Percentiles rank a stretch among this genome's conserved stretches.
Evolutionary conservation across 2,888 invertebrate species (phyloP).

Genomic region (Machimus rusticus): DNA sequence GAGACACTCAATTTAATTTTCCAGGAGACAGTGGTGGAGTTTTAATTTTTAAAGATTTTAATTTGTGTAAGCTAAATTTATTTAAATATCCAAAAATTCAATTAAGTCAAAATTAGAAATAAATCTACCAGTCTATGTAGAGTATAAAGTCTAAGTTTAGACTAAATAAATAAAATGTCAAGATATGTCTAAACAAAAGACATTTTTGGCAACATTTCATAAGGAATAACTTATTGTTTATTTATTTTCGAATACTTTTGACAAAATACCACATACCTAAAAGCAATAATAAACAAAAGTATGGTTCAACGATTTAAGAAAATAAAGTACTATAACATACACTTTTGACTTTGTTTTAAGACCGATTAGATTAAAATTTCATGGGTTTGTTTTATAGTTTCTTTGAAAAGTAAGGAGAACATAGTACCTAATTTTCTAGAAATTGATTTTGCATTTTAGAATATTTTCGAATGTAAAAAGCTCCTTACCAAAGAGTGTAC

Average conservation of each 20-base stretch:
- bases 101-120: too few relatives aligned
- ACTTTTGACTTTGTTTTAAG: not conserved
- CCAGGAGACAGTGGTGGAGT: slow-evolving; percentile 9
- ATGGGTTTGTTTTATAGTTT: not conserved
- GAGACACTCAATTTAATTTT: not conserved
- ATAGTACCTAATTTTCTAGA: not conserved
- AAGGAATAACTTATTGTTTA: too few relatives aligned
- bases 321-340: not conserved
- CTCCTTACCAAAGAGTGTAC: not conserved
- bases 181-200: too few relatives aligned
- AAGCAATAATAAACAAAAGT: too few relatives aligned
- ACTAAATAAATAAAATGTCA: too few relatives aligned
- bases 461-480: not conserved
- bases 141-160: too few relatives aligned
- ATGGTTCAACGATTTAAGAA: not conserved
- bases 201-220: too few relatives aligned
- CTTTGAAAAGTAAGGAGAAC: not conserved
- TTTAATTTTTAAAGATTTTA: not conserved
- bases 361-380: not conserved
- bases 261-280: too few relatives aligned
- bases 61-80: not conserved
- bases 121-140: too few relatives aligned
- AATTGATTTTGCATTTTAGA: not conserved
- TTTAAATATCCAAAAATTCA: too few relatives aligned
- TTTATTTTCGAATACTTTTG: too few relatives aligned